Base-by-base conservation (phyloP, 1,140 invertebrate species). In the Phocides pigmalion region DNA sequence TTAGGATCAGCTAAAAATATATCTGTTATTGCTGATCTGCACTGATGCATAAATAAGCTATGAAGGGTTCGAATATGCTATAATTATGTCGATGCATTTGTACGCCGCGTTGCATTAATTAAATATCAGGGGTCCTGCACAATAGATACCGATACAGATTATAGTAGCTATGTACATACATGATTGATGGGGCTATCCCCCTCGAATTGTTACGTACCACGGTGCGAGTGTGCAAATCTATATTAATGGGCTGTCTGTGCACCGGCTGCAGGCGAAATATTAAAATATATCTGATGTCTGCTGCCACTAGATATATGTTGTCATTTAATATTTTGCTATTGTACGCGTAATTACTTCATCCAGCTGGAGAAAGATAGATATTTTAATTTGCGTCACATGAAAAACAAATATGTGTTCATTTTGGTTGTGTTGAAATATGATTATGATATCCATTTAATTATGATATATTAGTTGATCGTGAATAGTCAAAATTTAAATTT, bases 121-220 rank as follows among this genome's bases (percentile, higher is more conserved):
- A 53, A 39, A 12, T 53, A 53, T 35, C 14, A 39, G 50, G 50
- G 50, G 17, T 17, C 35, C 28, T 54, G 50, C 19, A 20, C 50
- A 39, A 41, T 54, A 28, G 32, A 54, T 54, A 54, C 50, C 32
- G 50, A 41, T 54, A 39, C 32, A 54, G 50, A 54, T 39, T 54
- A 54, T 22, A 54, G 17, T 44, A 44, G 16, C 16, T 54, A 39
- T 17, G 50, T 54, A 54, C 50, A 39, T 54, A 39, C 35, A 54
- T 54, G 50, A 54, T 54, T 54, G 50, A 54, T 54, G 50, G 50
- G 50, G 50, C 50, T 53, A 39, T 37, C 35, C 49, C 49, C 49
- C 49, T 53, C 49, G 32, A 35, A 53, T 19, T 37, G 49, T 53
- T 53, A n/a, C 32, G 49, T 37, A 37, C 9, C 28, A 37, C 49